Conservation (phyloP, 2,113 vertebrate genomes). For the Struthidea cinerea region DNA sequence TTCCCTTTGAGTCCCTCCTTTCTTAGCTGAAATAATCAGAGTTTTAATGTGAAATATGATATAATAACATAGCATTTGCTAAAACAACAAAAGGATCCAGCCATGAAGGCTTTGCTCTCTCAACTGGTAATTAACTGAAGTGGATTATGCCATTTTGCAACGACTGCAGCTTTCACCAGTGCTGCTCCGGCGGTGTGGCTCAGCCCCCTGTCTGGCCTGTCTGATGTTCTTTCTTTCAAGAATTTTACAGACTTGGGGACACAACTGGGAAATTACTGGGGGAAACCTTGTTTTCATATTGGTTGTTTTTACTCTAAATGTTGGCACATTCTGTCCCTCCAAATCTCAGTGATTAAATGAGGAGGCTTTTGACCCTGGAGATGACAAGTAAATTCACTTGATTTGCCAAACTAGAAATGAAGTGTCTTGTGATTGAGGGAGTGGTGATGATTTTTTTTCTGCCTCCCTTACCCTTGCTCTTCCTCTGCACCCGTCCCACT, state of each 20-base stretch:
- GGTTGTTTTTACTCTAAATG: not conserved
- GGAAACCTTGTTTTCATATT: not conserved
- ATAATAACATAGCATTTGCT: not conserved
- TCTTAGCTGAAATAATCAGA: not conserved
- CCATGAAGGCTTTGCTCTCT: not conserved
- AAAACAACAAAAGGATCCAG: not conserved
- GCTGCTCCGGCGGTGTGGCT: not conserved
- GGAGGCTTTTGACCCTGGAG: constrained; percentile 1
- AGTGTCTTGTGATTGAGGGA: not conserved
- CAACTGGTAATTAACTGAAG: not conserved
- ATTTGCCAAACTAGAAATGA: constrained; percentile 31
- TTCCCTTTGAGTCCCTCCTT: not conserved
- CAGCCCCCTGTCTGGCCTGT: not conserved
- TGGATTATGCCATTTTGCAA: not conserved
- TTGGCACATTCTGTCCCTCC: constrained; percentile 11
- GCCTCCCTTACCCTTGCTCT: not conserved
- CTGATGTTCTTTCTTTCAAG: not conserved
- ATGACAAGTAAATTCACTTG: constrained; percentile 15
- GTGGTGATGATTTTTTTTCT: not conserved
- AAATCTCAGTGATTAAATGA: not conserved
- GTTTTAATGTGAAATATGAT: not conserved
- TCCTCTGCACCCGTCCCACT: not conserved
- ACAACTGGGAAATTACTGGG: not conserved
- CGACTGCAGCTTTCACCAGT: not conserved
- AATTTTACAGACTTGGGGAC: not conserved